Evolutionary conservation across 2,113 vertebrate genomes (phyloP).

Genomic region (Brachyhypopomus occidentalis): DNA sequence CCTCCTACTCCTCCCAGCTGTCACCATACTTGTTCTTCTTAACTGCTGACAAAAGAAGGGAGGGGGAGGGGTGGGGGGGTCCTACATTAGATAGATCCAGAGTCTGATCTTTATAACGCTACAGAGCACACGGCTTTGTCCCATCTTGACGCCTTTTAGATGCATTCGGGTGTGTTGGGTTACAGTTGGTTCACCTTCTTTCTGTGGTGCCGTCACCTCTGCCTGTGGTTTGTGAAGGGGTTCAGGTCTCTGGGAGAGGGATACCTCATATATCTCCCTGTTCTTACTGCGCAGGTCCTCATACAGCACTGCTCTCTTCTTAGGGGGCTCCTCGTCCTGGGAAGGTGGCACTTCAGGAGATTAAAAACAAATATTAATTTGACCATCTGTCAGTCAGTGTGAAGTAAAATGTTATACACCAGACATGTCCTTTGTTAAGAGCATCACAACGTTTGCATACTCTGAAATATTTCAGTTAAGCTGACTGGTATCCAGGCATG

Average conservation of each 20-base stretch:
- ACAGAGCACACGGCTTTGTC: no score
- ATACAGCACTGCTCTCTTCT: conserved; percentile 70
- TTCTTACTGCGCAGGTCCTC: conserved; percentile 76
- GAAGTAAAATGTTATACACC: neutral
- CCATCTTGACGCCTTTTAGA: no score
- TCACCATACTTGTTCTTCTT: conserved; percentile 87
- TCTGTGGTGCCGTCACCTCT: conserved; percentile 49
- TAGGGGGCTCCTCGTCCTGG: conserved; percentile 67
- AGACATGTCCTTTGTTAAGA: neutral
- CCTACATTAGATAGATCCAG: neutral
- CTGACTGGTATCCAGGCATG: neutral
- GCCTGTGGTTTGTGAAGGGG: conserved; percentile 61
- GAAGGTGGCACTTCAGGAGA: conserved; percentile 56
- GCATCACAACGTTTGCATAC: neutral
- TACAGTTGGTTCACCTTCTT: conserved; percentile 59
- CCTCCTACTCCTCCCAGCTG: conserved; percentile 85
- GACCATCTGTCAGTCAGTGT: neutral
- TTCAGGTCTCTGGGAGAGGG: conserved; percentile 73
- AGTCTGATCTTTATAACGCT: no score
- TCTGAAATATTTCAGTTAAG: neutral
- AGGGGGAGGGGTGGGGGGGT: no score
- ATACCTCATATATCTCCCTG: conserved; percentile 78
- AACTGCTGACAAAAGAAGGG: conserved; percentile 60
- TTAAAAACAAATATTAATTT: neutral
- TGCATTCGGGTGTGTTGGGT: no score